Conservation (phyloP, 2,797 vertebrate species). For the Xyrichtys novacula region DNA sequence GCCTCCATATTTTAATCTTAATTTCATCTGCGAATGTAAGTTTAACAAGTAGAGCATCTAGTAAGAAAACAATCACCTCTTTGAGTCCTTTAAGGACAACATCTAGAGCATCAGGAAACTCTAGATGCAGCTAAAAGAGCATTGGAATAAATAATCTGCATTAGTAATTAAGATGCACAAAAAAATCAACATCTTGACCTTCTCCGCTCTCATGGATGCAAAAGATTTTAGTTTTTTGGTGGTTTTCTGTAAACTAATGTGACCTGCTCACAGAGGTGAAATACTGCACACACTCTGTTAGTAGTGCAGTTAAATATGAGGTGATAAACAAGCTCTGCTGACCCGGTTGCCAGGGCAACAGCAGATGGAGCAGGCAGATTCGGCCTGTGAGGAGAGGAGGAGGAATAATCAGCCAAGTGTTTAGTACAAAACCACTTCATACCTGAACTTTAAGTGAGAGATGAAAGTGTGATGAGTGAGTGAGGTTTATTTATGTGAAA, state of each 20-base stretch:
- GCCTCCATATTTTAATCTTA: too few relatives aligned
- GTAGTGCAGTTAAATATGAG: too few relatives aligned
- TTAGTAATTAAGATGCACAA: too few relatives aligned
- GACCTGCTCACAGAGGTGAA: too few relatives aligned
- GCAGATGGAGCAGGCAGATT: conserved; percentile 23
- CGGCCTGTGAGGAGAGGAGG: conserved; percentile 29
- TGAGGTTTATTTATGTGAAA: too few relatives aligned
- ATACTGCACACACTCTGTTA: too few relatives aligned
- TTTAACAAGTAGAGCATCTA: too few relatives aligned
- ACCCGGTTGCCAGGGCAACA: conserved; percentile 54
- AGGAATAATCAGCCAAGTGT: not conserved
- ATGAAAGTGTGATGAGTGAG: too few relatives aligned
- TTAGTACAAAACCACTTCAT: too few relatives aligned
- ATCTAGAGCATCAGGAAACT: not conserved
- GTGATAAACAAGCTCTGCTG: conserved; percentile 52
- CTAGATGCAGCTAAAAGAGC: not conserved
- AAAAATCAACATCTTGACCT: not conserved
- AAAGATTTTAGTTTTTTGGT: not conserved
- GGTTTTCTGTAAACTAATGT: not conserved
- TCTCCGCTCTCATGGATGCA: not conserved
- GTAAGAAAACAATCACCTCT: too few relatives aligned
- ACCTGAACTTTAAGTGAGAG: too few relatives aligned
- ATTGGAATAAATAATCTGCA: not conserved
- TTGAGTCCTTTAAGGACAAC: not conserved
- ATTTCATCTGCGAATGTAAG: too few relatives aligned